Evolutionary conservation across 2,797 vertebrate species (phyloP), one percentile per base, ranked within the genome.

Genomic region (Siniperca scherzeri): DNA sequence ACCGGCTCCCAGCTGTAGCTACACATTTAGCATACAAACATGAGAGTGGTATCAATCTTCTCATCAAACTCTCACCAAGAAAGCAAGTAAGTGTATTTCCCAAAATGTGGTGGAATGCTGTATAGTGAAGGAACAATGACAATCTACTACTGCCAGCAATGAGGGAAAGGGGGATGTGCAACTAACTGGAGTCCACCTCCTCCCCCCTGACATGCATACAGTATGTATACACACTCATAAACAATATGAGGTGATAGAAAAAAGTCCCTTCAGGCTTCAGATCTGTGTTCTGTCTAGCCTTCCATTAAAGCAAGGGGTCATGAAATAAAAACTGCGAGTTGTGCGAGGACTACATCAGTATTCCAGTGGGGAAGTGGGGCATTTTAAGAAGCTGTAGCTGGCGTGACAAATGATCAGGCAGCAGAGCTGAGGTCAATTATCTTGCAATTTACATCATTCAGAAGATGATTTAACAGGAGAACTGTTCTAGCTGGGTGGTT

Each of bases 371-470:
- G 52, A 76, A 75, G 52, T 69, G 53, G 5, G 77, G 52, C 8
- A 0, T 78, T 84, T 82, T 84, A 75, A 81, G 74, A 87, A 76
- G 64, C 75, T 73, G 70, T 74, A 84, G 81, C 36, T 79, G 69
- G 55, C 7, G 27, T 72, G 67, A 77, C 50, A 82, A 86, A 87
- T 75, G 82, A 90, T 87, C 87, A 86, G 64, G 66, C 69, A 85
- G 76, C 59, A 65, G 74, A 66, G 53, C 67, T 73, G 48, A 81
- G 84, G 89, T 86, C 80, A 89, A 88, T 87, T 89, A 85, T 88
- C 38, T 82, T 60, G 21, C 40, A 67, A 77, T 83, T 84, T 81
- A 83, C 73, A 88, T 76, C 71, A 69, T 80, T 87, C 80, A 71
- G 48, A 27, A 78, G 80, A 72, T 67, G 68, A 90, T 84, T 84